Percentiles rank a stretch among this genome's conserved stretches.
Conservation (phyloP, 2,797 vertebrate genomes). For the Triplophysa bombifrons region DNA sequence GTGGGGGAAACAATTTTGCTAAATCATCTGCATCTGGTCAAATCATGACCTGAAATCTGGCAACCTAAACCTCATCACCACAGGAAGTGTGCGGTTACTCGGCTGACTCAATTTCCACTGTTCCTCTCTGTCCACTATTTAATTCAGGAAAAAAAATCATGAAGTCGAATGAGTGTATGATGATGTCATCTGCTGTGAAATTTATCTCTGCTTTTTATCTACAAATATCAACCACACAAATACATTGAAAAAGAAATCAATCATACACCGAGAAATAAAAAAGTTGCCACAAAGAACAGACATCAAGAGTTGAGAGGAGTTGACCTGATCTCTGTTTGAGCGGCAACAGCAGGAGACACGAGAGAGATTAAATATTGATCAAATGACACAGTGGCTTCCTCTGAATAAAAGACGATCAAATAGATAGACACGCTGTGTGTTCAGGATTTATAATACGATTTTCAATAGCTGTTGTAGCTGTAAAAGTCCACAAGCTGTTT, state of each 20-base stretch:
- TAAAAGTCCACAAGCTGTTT: background rate
- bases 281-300: background rate
- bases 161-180: background rate
- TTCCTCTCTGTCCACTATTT: background rate
- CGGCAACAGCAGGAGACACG: slow-evolving; percentile 22
- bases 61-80: slow-evolving; percentile 15
- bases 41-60: slow-evolving; percentile 8
- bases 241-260: background rate
- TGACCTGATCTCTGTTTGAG: slow-evolving; percentile 33
- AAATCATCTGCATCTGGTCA: slow-evolving; percentile 32
- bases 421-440: slow-evolving; percentile 10
- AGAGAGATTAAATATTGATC: slow-evolving; percentile 43
- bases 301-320: slow-evolving; percentile 16
- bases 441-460: slow-evolving; percentile 14
- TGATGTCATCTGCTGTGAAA: background rate
- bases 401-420: slow-evolving; percentile 30
- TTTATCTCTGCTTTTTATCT: background rate
- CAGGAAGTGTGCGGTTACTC: slow-evolving; percentile 12
- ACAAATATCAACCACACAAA: background rate
- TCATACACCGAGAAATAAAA: background rate
- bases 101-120: background rate
- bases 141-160: background rate
- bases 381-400: slow-evolving; percentile 36
- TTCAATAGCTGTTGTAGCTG: background rate
- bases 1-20: background rate